Evolutionary conservation across 30 jellyfish, hydroid and myxozoan genomes (phyloP), one percentile per base, ranked within the genome.

Genomic region (Turritopsis rubra): DNA sequence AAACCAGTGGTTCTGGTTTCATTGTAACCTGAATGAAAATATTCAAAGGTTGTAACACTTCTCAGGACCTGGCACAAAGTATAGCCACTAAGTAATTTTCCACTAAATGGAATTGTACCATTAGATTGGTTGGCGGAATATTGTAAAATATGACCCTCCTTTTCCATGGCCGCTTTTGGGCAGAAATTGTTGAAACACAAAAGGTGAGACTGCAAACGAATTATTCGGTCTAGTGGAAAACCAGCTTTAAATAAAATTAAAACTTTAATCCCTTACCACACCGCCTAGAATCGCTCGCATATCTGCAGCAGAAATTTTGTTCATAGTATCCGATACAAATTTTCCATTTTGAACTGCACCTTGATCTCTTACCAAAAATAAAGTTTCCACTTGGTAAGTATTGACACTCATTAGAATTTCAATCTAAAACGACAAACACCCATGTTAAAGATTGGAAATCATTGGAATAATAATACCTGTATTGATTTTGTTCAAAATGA

Each of bases 281-380:
- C 79, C 94, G 23, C 94, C 88, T 13, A 90, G 73, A 5, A 90
- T 54, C 71, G 84, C 86, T 21, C 87, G 84, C 96, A 92, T 92
- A 22, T 86, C 78, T 53, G 81, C 81, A 16, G 78, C 72, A 1
- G 92, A 74, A 4, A 92, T 72, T 73, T 85, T 79, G 80, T 92
- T 92, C 85, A 92, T 21, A 9, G 81, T 88, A 25, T 86, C 75
- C 13, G 90, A 96, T 7, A 73, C 87, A 29, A 70, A 16, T 1
- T 85, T 85, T 22, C 91, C 98, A 25, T 22, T 81, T 25, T 54
- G 79, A 23, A 87, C 84, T 23, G 16, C 73, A 23, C 95, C 98
- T 76, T 79, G 87, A 53, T 92, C 96, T 65, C 82, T 52, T 18
- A 88, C 73, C 54, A 29, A 85, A 86, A 92, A 92, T 23, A 84